Percentiles rank a stretch among this genome's conserved stretches.
These are phyloP conservation scores for Diabrotica undecimpunctata DNA, from an alignment of 1,140 invertebrate species.

Conservation along the genomic window DNA sequence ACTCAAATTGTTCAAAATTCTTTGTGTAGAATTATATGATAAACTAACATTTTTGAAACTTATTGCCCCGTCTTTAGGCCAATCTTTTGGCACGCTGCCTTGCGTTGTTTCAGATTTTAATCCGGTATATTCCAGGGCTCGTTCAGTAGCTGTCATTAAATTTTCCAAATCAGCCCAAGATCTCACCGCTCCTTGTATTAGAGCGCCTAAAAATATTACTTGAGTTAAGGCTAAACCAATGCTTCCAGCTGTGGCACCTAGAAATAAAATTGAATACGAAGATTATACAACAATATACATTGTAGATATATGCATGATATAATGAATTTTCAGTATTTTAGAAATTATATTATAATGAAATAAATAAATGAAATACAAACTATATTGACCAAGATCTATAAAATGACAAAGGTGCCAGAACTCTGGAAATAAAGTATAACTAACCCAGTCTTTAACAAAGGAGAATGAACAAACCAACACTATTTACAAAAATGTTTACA, in stretches of 20 bases:
- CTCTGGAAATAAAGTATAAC: too few relatives aligned
- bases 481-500: too few relatives aligned
- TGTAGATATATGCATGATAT: background rate
- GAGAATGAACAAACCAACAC: too few relatives aligned
- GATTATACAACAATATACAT: background rate
- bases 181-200: constrained; percentile 60
- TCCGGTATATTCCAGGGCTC: constrained; percentile 64
- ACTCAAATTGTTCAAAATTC: constrained; percentile 70
- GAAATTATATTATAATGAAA: background rate
- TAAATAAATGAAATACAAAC: background rate
- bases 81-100: constrained; percentile 51
- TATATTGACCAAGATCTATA: background rate
- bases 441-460: too few relatives aligned
- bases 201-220: constrained; percentile 8
- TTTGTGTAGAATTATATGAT: constrained; percentile 56
- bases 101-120: constrained; percentile 51
- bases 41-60: constrained; percentile 64
- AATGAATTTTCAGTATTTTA: background rate
- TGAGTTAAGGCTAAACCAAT: constrained; percentile 19
- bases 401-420: background rate
- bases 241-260: constrained; percentile 7
- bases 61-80: constrained; percentile 71
- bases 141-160: constrained; percentile 75
- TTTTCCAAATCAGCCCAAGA: constrained; percentile 66
- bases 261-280: constrained; percentile 8